Conservation (phyloP, 2,797 vertebrate species). For the Dendrocincla tyrannina region DNA sequence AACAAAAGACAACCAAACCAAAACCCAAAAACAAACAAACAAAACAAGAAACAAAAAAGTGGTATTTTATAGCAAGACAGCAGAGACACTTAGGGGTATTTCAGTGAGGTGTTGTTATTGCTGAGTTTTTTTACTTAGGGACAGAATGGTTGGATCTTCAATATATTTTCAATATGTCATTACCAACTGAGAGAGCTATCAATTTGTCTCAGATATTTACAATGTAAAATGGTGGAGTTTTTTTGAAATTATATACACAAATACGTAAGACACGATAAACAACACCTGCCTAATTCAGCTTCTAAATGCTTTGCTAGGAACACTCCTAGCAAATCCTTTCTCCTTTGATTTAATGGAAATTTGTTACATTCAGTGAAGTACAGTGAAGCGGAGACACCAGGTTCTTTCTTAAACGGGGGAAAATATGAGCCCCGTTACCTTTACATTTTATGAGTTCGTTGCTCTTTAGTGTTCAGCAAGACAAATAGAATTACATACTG, state of each 20-base stretch:
- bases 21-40: background rate
- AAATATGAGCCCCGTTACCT: conserved; percentile 74
- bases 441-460: conserved; percentile 78
- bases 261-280: background rate
- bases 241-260: background rate
- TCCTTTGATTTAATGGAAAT: conserved; percentile 68
- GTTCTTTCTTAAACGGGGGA: conserved; percentile 63
- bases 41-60: background rate
- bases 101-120: background rate
- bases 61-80: background rate
- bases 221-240: background rate
- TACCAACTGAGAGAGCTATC: background rate
- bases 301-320: background rate
- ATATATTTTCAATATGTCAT: background rate
- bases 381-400: conserved; percentile 41
- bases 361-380: conserved; percentile 31
- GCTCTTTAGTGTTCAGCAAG: conserved; percentile 80
- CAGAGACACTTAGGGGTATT: background rate
- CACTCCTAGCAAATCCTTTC: background rate
- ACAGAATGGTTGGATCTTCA: background rate
- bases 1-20: background rate
- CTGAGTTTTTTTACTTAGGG: background rate
- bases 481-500: conserved; percentile 84
- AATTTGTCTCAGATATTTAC: background rate
- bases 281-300: background rate